Conservation (phyloP, 1,140 invertebrate genomes). For the Pogonognathellus flavescens region DNA sequence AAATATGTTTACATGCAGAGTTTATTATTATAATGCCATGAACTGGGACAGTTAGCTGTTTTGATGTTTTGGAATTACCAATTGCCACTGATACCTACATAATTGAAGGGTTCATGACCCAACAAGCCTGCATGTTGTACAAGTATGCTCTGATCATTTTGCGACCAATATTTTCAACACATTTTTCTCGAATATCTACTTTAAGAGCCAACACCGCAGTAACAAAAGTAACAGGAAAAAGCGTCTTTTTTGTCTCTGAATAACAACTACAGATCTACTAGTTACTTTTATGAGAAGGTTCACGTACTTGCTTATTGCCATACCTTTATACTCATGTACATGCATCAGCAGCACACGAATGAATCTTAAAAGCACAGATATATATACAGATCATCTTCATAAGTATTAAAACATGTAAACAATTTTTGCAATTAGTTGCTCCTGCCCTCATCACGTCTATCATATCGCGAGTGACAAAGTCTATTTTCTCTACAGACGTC, state of each 20-base stretch:
- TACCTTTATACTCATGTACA: neutral
- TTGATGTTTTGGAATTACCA: too few species aligned
- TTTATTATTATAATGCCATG: too few species aligned
- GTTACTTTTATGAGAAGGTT: neutral
- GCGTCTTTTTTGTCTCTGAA: constrained; percentile 31
- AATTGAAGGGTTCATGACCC: constrained; percentile 29
- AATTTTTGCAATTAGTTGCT: neutral
- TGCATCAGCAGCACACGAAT: neutral
- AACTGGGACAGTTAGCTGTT: too few species aligned
- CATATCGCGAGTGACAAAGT: neutral
- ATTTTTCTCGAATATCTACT: constrained; percentile 41
- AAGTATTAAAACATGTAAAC: neutral
- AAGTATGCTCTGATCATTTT: constrained; percentile 11
- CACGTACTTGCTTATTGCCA: constrained; percentile 3
- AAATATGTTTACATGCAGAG: too few species aligned
- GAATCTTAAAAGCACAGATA: neutral
- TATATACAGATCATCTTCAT: neutral
- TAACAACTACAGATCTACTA: neutral
- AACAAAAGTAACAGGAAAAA: constrained; percentile 7
- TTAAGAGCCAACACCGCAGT: constrained; percentile 25
- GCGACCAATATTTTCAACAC: constrained; percentile 32
- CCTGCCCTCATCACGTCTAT: neutral
- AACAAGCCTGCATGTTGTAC: constrained; percentile 4
- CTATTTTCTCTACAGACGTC: neutral
- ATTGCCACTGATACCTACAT: too few species aligned